Conservation (phyloP, 2,888 invertebrate genomes). For the Calameuta idolon region DNA sequence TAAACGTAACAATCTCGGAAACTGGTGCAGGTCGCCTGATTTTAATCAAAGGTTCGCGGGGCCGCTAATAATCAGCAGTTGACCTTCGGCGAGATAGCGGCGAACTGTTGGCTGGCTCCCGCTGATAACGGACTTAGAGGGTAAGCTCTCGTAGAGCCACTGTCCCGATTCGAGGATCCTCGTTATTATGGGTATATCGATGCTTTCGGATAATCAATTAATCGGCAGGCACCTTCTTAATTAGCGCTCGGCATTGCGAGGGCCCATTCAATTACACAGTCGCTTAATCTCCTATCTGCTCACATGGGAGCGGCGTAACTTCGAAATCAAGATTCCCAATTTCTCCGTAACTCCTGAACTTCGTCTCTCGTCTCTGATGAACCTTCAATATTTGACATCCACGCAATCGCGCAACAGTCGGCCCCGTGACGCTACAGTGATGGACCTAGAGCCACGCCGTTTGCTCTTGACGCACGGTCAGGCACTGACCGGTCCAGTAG, state of each 20-base stretch:
- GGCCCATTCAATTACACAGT: slow-evolving; percentile 51
- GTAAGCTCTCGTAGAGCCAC: slow-evolving; percentile 33
- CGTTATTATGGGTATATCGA: slow-evolving; percentile 36
- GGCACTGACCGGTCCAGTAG: no score
- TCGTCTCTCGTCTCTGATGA: neutral
- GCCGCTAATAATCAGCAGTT: slow-evolving; percentile 52
- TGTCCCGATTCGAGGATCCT: slow-evolving; percentile 40
- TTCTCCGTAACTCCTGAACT: neutral
- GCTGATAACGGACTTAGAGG: slow-evolving; percentile 60
- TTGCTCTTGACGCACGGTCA: neutral
- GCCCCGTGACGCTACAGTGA: neutral
- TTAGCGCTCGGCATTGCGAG: slow-evolving; percentile 47
- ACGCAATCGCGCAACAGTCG: neutral
- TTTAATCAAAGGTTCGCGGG: slow-evolving; percentile 50
- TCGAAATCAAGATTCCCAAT: neutral
- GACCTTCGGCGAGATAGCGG: slow-evolving; percentile 40
- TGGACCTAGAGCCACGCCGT: neutral
- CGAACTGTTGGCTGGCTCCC: slow-evolving; percentile 38
- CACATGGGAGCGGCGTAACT: slow-evolving; percentile 18
- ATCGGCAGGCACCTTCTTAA: slow-evolving; percentile 44
- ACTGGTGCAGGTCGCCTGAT: slow-evolving; percentile 33
- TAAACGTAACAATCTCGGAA: neutral
- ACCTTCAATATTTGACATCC: neutral
- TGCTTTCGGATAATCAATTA: slow-evolving; percentile 47
- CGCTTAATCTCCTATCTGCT: slow-evolving; percentile 50